Percentiles rank a stretch among this genome's conserved stretches.
These are phyloP conservation scores for Drosophila arizonae DNA, from an alignment of 1,140 invertebrate species.

Conservation along the genomic window DNA sequence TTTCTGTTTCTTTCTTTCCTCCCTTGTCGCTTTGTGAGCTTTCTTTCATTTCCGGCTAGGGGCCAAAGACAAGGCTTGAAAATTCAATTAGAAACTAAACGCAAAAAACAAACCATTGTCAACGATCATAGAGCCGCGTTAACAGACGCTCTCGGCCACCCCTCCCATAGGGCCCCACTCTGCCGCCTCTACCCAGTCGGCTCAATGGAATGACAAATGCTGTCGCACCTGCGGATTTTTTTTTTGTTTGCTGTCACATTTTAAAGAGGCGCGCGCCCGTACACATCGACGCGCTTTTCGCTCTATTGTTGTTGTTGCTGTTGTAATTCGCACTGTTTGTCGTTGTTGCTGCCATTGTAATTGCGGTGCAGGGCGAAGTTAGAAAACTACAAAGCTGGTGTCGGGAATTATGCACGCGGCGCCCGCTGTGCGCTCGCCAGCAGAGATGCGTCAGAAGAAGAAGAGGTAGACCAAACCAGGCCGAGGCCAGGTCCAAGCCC, in stretches of 20 bases:
- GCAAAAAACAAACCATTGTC: background rate
- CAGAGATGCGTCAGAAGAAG: conserved; percentile 81
- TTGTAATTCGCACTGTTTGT: conserved; percentile 20
- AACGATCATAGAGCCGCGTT: conserved; percentile 14
- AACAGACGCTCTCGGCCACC: background rate
- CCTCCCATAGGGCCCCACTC: background rate
- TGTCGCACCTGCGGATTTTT: conserved; percentile 1
- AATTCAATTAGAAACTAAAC: conserved; percentile 66
- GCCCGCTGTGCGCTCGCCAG: conserved; percentile 74
- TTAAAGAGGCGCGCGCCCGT: conserved; percentile 65
- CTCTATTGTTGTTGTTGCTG: conserved; percentile 11
- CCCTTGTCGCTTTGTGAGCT: conserved; percentile 6
- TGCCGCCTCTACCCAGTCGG: background rate
- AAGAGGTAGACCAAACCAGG: conserved; percentile 62
- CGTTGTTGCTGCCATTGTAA: conserved; percentile 5
- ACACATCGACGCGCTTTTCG: conserved; percentile 46
- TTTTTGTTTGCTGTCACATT: conserved; percentile 43
- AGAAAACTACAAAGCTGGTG: conserved; percentile 67
- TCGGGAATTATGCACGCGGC: conserved; percentile 76
- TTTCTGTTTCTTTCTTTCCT: conserved; percentile 18
- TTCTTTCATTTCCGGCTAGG: conserved; percentile 11
- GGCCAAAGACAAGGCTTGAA: conserved; percentile 51
- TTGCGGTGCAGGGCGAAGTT: conserved; percentile 45
- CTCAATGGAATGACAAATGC: background rate
- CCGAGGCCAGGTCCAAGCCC: background rate